Base-by-base conservation (phyloP, 1,140 invertebrate genomes). In the Callitettix versicolor region DNA sequence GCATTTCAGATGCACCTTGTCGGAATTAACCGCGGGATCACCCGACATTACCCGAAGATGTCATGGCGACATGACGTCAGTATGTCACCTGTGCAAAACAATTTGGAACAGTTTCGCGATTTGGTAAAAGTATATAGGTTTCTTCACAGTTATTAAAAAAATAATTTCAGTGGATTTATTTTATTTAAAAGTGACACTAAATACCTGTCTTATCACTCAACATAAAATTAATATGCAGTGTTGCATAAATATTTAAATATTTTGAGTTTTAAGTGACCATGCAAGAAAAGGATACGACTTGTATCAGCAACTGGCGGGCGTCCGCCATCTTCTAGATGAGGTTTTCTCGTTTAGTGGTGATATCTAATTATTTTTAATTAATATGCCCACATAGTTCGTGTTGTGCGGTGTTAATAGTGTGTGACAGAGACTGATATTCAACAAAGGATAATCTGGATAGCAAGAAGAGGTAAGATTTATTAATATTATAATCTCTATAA, bases 31-130 rank as follows among this genome's bases (percentile, higher is more conserved):
- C 17, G 38, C 49, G 56, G 50, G 44, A 51, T 51, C 41, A 44
- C 40, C 50, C 50, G 56, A 57, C 47, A 52, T 48, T 47, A 41
- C 15, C 50, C 50, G 49, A 55, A 51, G 57, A 55, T 56, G 58
- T 56, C 58, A 56, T 51, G 49, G 43, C 43, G 33, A 56, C 41
- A 40, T 59, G 57, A 58, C 57, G 57, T 58, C 57, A 58, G 57
- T 58, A 41, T 58, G 53, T 59, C 58, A 59, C 53, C 58, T 59
- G 58, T 52, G 49, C 53, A 53, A 58, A 58, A 58, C 48, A 56
- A 51, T 43, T 51, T 41, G 46, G 54, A 46, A 24, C 54, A 41
- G 54, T 48, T 56, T 56, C 49, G 14, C 33, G 38, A 26, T 50
- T 22, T 48, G 46, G 26, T 38, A 24, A 18, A 20, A 55, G 34